A percentile compares a stretch with the other conserved stretches of the same genome.
phyloP scores from a whole-genome alignment of 2,797 vertebrate species.

The Triplophysa bombifrons region DNA sequence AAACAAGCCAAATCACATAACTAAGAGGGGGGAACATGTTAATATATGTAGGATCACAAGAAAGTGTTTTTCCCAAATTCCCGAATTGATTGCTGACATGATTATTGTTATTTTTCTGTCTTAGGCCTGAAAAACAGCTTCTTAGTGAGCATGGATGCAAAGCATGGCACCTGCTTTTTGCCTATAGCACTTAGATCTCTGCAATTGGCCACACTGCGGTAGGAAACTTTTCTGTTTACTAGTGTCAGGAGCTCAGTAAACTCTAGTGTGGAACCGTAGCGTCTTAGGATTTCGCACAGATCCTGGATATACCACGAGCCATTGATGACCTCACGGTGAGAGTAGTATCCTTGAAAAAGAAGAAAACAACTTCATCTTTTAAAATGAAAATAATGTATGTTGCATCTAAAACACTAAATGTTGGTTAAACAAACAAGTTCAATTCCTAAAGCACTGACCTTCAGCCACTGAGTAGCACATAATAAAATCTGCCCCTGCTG shows the following conservation, averaged over 20 bases:
- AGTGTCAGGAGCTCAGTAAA: slow-evolving; percentile 92
- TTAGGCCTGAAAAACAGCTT: slow-evolving; percentile 89
- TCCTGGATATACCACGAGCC: slow-evolving; percentile 98
- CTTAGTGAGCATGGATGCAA: slow-evolving; percentile 97
- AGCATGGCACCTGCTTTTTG: slow-evolving; percentile 97
- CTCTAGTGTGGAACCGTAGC: slow-evolving; percentile 80
- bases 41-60: background rate
- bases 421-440: background rate
- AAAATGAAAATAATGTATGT: background rate
- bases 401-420: background rate
- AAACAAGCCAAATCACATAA: background rate
- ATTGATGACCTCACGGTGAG: slow-evolving; percentile 85
- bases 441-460: slow-evolving; percentile 64
- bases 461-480: slow-evolving; percentile 87
- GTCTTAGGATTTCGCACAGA: slow-evolving; percentile 81
- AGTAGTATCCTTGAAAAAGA: slow-evolving; percentile 85
- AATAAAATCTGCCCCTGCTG: slow-evolving; percentile 83
- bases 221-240: slow-evolving; percentile 91
- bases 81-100: background rate
- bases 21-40: background rate
- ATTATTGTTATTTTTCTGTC: slow-evolving; percentile 45
- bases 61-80: background rate
- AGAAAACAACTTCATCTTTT: background rate
- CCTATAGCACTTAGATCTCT: slow-evolving; percentile 76
- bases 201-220: slow-evolving; percentile 76